A percentile compares a stretch with the other conserved stretches of the same genome.
These are phyloP conservation scores for Odontamblyopus rebecca DNA, from an alignment of 2,797 vertebrate species.

Conservation along the genomic window DNA sequence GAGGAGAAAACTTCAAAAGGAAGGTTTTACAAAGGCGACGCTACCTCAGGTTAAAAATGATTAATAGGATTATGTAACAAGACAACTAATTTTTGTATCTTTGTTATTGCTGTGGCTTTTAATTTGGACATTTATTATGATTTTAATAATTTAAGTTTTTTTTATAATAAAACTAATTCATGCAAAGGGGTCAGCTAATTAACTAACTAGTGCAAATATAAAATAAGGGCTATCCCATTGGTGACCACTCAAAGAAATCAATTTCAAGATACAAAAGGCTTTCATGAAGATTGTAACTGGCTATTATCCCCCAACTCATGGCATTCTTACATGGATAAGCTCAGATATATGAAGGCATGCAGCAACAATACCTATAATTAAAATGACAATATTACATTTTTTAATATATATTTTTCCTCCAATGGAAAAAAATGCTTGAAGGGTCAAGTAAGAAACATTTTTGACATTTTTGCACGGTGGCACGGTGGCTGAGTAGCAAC, in stretches of 20 bases:
- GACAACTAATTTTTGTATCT: neutral
- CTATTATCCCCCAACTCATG: too few relatives aligned
- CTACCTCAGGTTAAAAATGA: neutral
- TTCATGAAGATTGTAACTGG: too few relatives aligned
- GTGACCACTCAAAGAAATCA: too few relatives aligned
- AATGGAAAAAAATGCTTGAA: neutral
- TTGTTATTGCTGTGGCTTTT: too few relatives aligned
- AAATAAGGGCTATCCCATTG: too few relatives aligned
- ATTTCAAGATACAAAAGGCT: too few relatives aligned
- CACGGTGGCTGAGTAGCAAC: neutral
- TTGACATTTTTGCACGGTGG: neutral
- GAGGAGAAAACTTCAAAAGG: slow-evolving; percentile 2
- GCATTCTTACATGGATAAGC: neutral
- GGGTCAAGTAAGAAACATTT: neutral
- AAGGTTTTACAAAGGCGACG: neutral
- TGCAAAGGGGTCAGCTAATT: too few relatives aligned
- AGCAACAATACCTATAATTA: neutral
- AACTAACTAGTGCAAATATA: too few relatives aligned
- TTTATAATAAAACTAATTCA: too few relatives aligned
- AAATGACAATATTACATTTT: neutral
- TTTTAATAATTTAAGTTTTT: too few relatives aligned
- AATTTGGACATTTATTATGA: too few relatives aligned
- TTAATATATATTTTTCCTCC: neutral
- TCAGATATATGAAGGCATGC: neutral
- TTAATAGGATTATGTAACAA: neutral